phyloP scores from a whole-genome alignment of 2,113 vertebrate species.

The Etheostoma spectabile region DNA sequence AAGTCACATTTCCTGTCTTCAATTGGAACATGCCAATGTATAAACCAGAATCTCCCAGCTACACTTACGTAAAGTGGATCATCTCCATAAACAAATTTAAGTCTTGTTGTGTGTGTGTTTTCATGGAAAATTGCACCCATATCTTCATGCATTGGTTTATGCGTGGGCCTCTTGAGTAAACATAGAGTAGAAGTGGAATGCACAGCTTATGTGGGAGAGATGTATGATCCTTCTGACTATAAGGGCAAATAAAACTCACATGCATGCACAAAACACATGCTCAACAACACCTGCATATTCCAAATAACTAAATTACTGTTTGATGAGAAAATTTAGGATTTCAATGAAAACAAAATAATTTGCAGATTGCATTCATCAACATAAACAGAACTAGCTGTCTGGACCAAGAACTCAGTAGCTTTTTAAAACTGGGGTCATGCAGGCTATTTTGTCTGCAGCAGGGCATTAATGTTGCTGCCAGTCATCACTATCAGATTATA shows the following conservation, averaged over 20 bases:
- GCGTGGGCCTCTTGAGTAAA: slow-evolving; percentile 26
- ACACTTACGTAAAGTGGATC: background rate
- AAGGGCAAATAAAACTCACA: background rate
- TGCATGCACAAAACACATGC: slow-evolving; percentile 4
- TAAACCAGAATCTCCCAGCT: background rate
- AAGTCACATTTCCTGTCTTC: slow-evolving; percentile 11
- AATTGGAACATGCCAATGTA: background rate
- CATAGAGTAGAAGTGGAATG: background rate
- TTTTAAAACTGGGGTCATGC: slow-evolving; percentile 48
- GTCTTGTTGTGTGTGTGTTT: background rate
- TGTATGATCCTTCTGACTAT: background rate
- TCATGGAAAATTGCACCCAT: background rate
- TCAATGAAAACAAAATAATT: background rate
- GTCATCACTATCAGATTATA: slow-evolving; percentile 23
- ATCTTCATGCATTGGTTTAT: background rate
- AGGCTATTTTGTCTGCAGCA: slow-evolving; percentile 25
- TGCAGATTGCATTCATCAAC: background rate
- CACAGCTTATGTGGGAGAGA: background rate
- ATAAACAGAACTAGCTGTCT: slow-evolving; percentile 13
- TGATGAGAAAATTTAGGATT: background rate
- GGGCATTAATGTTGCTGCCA: slow-evolving; percentile 16
- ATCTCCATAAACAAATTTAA: background rate
- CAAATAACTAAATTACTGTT: background rate
- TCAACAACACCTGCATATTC: background rate
- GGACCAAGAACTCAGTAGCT: background rate